Base-by-base conservation (phyloP, 2,888 invertebrate genomes). In the Epicampocera succincta region DNA sequence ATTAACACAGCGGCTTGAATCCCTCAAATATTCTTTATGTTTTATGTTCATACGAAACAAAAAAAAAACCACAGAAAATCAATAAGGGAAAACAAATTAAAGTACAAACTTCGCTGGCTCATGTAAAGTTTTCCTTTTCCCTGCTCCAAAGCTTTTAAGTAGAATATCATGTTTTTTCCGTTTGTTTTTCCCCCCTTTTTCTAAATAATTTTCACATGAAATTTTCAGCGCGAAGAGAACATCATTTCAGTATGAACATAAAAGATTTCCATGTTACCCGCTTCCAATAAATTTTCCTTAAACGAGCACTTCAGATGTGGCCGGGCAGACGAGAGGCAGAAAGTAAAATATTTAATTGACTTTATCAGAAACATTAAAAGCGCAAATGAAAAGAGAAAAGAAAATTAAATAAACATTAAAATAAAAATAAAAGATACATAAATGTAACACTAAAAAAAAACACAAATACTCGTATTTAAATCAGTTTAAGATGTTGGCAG, bases 291-390 rank as follows among this genome's bases (percentile, higher is more conserved):
- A 50, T 40, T 66, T 50, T 12, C 5, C 6, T 33, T n/a, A 0
- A 4, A 40, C 12, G 12, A 11, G 6, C 13, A 19, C 6, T 13
- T 4, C 1, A 19, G 12, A 6, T 12, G 12, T 13, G 4, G 11
- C 21, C 25, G 17, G n/a, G 17, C 0, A 15, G 3, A 56, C 11
- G n/a, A 6, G 15, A 38, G 5, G 17, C 1, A 33, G 1, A 6
- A 42, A 25, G 29, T 68, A 29, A 68, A 68, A 42, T 68, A 48
- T 54, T 54, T 42, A 52, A 52, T 40, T 42, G 40, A 52, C 12
- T 63, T 46, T 33, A 48, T 17, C 29, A 29, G 1, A 11, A 61
- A 12, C 15, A 46, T 17, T 33, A 33, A 33, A 33, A 29, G 6
- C 29, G 29, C 3, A 29, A 63, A 33, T 11, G 2, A 63, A 63